Evolutionary conservation across 2,888 invertebrate genomes (phyloP), one percentile per base, ranked within the genome.

Genomic region (Phrixothrix hirtus): DNA sequence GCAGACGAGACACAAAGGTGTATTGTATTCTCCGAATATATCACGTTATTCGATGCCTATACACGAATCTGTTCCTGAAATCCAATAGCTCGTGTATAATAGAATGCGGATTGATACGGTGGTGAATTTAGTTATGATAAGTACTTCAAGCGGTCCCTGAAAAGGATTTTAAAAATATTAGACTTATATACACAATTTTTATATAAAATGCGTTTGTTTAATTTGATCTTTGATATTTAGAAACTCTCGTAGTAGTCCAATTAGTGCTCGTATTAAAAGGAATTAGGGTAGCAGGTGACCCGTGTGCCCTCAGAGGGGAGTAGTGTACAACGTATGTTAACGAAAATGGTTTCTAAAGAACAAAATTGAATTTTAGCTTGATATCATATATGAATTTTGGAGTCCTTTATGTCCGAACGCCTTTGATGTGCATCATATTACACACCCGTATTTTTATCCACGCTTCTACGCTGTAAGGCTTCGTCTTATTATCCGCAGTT

Each of bases 341-440:
- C 36, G 31, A 43, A 41, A 48, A 32, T 38, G 43, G 15, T 47
- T 47, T 48, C 47, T 32, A 53, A 53, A 53, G 58, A 60, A 61
- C 44, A 51, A 55, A 63, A 62, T 64, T 63, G 60, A 66, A 65
- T 67, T 63, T 64, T 60, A 58, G 63, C 54, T 58, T 59, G 58
- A 59, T 54, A 62, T 15, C 47, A 50, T 34, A 49, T 49, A 49
- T 34, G 38, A 37, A 29, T 29, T n/a, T 30, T 26, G 21, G 30
- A 55, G 55, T 49, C 50, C 62, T 64, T 62, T 58, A 54, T 57
- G 58, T 58, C 54, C 55, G 59, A 57, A 57, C 60, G 60, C 64
- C 63, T 67, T 67, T 67, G 67, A 67, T 67, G 63, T 64, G 59
- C 58, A 50, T 58, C 62, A 58, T 61, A 66, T 67, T 63, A 65